These are phyloP conservation scores for Tenualosa thibaudeaui DNA, from an alignment of 2,797 vertebrate genomes.

Conservation along the genomic window DNA sequence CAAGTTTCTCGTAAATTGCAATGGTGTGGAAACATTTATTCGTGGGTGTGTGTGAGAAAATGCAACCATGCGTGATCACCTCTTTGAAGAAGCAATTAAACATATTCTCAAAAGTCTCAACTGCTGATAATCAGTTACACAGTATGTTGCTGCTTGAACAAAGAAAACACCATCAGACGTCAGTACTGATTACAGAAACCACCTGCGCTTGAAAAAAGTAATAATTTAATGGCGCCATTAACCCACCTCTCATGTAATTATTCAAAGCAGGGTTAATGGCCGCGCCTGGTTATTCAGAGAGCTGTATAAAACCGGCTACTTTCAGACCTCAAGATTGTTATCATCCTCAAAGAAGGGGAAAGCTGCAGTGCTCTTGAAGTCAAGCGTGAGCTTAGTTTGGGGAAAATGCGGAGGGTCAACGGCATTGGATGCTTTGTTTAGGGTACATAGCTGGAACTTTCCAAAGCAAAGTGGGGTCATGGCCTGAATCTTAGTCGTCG, in stretches of 20 bases:
- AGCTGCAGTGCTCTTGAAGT: background rate
- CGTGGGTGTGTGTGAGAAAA: background rate
- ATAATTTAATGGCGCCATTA: conserved; percentile 13
- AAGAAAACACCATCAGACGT: background rate
- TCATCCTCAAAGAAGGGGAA: conserved; percentile 6
- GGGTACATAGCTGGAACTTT: conserved; percentile 20
- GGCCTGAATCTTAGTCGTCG: background rate
- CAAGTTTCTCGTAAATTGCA: background rate
- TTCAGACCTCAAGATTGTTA: conserved; percentile 18
- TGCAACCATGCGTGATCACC: background rate
- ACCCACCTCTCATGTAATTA: background rate
- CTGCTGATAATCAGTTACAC: background rate
- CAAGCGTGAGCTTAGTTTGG: conserved; percentile 2
- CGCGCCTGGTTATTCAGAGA: background rate
- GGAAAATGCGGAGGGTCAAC: conserved; percentile 14
- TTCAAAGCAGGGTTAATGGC: background rate
- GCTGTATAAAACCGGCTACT: background rate
- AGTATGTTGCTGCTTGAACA: background rate
- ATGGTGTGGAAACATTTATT: background rate
- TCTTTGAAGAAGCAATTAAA: background rate
- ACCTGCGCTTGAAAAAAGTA: background rate
- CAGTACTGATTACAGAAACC: background rate
- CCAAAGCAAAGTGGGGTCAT: conserved; percentile 15
- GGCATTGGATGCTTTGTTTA: conserved; percentile 3
- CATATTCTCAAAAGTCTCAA: background rate